Conservation (phyloP, 1,140 invertebrate species). For the Linepithema humile region DNA sequence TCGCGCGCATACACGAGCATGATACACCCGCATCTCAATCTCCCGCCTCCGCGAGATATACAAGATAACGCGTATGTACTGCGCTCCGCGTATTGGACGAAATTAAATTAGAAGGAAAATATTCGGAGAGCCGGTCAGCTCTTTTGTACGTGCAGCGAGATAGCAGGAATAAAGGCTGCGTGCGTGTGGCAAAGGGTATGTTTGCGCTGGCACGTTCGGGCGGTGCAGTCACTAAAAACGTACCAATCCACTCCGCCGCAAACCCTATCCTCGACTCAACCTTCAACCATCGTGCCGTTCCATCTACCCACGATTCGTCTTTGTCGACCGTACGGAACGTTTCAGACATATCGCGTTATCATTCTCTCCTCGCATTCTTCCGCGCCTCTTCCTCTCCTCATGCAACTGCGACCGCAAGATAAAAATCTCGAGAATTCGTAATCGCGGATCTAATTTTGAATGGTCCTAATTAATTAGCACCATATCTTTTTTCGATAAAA, state of each 20-base stretch:
- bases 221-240: constrained; percentile 72
- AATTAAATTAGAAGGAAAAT: constrained; percentile 75
- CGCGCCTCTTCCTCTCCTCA: not conserved
- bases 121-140: constrained; percentile 63
- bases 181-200: constrained; percentile 56
- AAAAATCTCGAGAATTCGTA: not conserved
- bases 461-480: too few species aligned
- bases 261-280: constrained; percentile 41
- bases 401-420: not conserved
- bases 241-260: constrained; percentile 51
- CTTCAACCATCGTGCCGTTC: constrained; percentile 49
- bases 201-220: constrained; percentile 70
- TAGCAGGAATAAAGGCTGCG: constrained; percentile 62
- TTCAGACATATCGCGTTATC: constrained; percentile 46
- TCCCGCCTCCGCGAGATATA: constrained; percentile 41
- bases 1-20: too few species aligned
- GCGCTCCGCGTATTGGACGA: constrained; percentile 48
- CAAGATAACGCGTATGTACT: constrained; percentile 53
- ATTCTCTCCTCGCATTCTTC: constrained; percentile 27
- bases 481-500: too few species aligned
- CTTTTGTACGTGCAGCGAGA: constrained; percentile 63
- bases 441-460: too few species aligned
- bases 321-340: constrained; percentile 55
- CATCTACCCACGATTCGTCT: constrained; percentile 40
- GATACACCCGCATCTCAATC: constrained; percentile 27